These are phyloP conservation scores for Dissostichus mawsoni DNA, from an alignment of 2,113 vertebrate species.

Conservation along the genomic window DNA sequence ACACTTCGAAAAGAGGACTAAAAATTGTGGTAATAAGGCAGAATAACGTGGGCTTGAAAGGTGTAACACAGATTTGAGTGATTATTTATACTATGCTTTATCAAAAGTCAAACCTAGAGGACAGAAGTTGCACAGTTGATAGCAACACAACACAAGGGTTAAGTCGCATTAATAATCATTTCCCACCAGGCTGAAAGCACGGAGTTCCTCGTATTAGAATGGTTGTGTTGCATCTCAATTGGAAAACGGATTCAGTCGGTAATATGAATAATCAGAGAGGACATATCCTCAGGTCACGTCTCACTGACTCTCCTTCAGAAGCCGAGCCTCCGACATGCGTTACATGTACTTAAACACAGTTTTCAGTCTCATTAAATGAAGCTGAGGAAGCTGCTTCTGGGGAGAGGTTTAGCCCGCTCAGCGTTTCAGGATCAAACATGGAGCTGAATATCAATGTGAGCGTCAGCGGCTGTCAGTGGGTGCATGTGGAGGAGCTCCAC, in stretches of 20 bases:
- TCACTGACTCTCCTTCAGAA: not conserved
- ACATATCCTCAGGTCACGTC: conserved; percentile 1
- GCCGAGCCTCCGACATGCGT: conserved; percentile 9
- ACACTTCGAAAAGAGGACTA: too few relatives aligned
- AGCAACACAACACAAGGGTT: too few relatives aligned
- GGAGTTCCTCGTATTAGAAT: not conserved
- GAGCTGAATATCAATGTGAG: conserved; percentile 64
- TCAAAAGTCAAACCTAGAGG: too few relatives aligned
- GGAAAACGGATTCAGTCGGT: not conserved
- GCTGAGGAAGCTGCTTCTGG: conserved; percentile 54
- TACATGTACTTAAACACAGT: conserved; percentile 10
- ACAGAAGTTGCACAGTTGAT: too few relatives aligned
- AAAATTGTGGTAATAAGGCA: too few relatives aligned
- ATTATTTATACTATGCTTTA: too few relatives aligned
- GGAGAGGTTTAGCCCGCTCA: conserved; percentile 29
- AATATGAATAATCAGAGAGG: not conserved
- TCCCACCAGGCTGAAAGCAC: not conserved
- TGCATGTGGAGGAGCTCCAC: not conserved
- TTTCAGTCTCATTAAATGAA: conserved; percentile 36
- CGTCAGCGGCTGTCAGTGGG: not conserved
- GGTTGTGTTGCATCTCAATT: not conserved
- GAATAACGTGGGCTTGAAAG: too few relatives aligned
- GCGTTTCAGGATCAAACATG: conserved; percentile 39
- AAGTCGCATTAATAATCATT: conserved; percentile 5
- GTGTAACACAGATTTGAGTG: too few relatives aligned